Conservation (phyloP, 2,113 vertebrate genomes). For the Catharus fuscescens region DNA sequence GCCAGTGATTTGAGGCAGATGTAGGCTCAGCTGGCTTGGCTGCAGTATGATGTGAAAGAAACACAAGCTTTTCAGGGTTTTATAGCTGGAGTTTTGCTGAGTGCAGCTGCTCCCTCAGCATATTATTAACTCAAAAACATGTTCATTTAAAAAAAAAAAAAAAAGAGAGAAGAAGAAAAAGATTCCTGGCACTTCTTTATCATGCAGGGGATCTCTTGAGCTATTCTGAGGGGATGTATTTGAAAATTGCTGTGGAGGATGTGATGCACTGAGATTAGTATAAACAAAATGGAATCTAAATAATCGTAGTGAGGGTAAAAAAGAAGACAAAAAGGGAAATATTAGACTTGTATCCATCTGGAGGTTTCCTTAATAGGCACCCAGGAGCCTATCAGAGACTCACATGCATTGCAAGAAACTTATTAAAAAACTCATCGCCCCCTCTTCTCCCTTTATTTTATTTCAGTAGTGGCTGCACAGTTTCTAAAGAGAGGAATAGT, state of each 20-base stretch:
- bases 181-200: constrained; percentile 24
- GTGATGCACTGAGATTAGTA: background rate
- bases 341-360: background rate
- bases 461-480: background rate
- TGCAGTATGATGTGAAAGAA: constrained; percentile 53
- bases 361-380: background rate
- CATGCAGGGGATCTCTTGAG: constrained; percentile 20
- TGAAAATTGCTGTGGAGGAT: constrained; percentile 28
- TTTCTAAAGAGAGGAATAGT: background rate
- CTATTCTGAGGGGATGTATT: background rate
- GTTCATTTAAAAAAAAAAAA: background rate
- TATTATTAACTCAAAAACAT: constrained; percentile 45
- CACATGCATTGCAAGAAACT: background rate
- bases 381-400: background rate
- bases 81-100: constrained; percentile 60
- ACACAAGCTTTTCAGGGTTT: constrained; percentile 36
- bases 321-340: background rate
- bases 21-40: constrained; percentile 57
- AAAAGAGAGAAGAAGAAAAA: background rate
- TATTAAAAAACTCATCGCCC: background rate
- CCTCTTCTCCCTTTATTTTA: background rate
- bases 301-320: background rate
- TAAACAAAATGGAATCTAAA: constrained; percentile 11
- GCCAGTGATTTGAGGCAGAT: constrained; percentile 67
- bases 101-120: constrained; percentile 51